A percentile compares a stretch with the other conserved stretches of the same genome.
These are phyloP conservation scores for Kradibia gibbosae DNA, from an alignment of 1,140 invertebrate species.

Conservation along the genomic window DNA sequence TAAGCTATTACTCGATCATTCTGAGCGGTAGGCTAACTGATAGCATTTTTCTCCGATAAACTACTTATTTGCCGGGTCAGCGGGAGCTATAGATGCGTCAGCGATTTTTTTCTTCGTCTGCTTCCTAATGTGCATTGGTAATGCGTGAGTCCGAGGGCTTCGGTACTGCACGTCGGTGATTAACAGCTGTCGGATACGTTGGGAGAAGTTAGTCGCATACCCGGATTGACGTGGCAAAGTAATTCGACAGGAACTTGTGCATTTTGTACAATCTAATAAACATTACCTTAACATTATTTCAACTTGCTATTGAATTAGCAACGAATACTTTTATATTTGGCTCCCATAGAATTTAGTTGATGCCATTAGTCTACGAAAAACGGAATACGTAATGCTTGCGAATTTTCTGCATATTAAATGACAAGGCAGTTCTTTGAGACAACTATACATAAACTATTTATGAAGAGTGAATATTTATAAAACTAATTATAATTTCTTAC, in stretches of 20 bases:
- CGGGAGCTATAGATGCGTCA: not conserved
- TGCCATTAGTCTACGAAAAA: no score
- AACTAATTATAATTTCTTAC: no score
- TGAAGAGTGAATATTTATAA: no score
- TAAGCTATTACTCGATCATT: slow-evolving; percentile 22
- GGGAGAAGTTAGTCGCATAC: not conserved
- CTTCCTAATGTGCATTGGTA: no score
- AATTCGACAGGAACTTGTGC: not conserved
- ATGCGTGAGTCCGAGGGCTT: not conserved
- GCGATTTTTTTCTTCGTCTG: slow-evolving; percentile 15
- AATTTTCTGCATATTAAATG: no score
- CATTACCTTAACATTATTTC: not conserved
- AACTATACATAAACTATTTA: no score
- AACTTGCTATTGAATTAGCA: no score
- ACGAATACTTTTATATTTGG: no score
- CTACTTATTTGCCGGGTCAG: slow-evolving; percentile 43
- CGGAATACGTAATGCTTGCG: no score
- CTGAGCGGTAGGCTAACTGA: not conserved
- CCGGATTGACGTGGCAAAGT: not conserved
- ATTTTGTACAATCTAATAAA: not conserved
- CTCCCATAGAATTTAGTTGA: no score
- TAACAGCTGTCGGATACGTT: not conserved
- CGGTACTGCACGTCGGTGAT: not conserved
- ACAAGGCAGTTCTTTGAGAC: no score
- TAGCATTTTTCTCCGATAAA: slow-evolving; percentile 30